Conservation (phyloP, 2,797 vertebrate species). For the Neostethus bicornis region DNA sequence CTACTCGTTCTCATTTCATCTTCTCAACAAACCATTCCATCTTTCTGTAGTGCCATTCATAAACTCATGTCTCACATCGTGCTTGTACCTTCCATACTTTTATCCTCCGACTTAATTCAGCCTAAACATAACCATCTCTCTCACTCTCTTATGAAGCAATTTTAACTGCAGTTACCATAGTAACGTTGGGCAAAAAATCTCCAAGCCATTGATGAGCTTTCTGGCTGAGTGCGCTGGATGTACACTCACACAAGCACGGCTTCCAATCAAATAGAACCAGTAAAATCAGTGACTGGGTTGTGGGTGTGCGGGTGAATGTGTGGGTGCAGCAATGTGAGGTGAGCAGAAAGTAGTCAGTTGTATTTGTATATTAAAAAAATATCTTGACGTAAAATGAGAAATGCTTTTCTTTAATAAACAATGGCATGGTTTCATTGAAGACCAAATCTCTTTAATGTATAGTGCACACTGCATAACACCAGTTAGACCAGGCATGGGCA, state of each 20-base stretch:
- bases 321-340: conserved; percentile 46
- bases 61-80: conserved; percentile 26
- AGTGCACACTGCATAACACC: too few species aligned
- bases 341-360: conserved; percentile 25
- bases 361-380: conserved; percentile 20
- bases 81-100: conserved; percentile 13
- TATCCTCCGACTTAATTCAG: conserved; percentile 38
- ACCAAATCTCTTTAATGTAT: too few species aligned
- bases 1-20: background rate
- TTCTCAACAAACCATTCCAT: background rate
- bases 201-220: conserved; percentile 70
- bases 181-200: conserved; percentile 65
- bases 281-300: conserved; percentile 8
- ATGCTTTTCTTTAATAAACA: background rate
- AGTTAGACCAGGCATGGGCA: too few species aligned
- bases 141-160: conserved; percentile 53
- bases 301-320: conserved; percentile 31
- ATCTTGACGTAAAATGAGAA: conserved; percentile 7
- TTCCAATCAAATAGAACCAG: conserved; percentile 24
- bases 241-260: conserved; percentile 16
- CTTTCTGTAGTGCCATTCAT: conserved; percentile 28
- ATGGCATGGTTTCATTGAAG: background rate
- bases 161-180: conserved; percentile 75
- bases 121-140: conserved; percentile 50
- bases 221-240: conserved; percentile 39